A percentile compares a stretch with the other conserved stretches of the same genome.
Evolutionary conservation across 2,113 vertebrate genomes (phyloP).

Genomic region (Microcebus tavaratra): DNA sequence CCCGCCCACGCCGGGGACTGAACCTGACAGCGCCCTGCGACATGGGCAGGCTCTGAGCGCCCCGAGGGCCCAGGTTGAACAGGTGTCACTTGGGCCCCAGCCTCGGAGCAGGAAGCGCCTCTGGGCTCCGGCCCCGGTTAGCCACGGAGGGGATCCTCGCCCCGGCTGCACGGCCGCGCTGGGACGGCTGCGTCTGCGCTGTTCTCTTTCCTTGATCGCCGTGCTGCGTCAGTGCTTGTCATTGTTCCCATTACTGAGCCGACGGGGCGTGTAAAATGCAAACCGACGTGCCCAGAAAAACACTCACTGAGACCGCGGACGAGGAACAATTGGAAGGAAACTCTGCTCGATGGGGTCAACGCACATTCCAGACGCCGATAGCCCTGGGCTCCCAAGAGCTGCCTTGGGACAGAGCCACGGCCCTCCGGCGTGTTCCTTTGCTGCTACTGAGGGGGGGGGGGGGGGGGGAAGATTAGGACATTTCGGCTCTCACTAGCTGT

Average conservation of each 20-base stretch:
- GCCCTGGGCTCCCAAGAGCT: neutral
- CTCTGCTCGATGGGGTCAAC: neutral
- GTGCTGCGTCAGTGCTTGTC: neutral
- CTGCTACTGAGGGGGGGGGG: no score
- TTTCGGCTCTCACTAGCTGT: neutral
- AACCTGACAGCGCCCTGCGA: neutral
- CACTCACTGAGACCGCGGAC: neutral
- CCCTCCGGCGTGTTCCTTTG: rapidly evolving
- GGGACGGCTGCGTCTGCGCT: neutral
- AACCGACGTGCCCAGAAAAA: neutral
- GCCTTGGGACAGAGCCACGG: rapidly evolving
- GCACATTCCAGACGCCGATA: neutral
- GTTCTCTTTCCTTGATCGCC: slow-evolving; percentile 49
- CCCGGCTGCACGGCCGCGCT: neutral
- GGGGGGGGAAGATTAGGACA: no score
- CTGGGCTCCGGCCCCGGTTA: neutral
- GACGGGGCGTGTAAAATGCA: neutral
- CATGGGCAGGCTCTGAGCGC: neutral
- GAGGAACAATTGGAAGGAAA: neutral
- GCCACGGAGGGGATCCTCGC: neutral
- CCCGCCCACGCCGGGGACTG: neutral
- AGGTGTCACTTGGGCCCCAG: neutral
- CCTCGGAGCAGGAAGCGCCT: neutral
- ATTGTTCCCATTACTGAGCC: slow-evolving; percentile 32
- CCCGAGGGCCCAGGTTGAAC: neutral